Evolutionary conservation across 1,140 invertebrate species (phyloP), one percentile per base, ranked within the genome.

Genomic region (Heterodera carotae): DNA sequence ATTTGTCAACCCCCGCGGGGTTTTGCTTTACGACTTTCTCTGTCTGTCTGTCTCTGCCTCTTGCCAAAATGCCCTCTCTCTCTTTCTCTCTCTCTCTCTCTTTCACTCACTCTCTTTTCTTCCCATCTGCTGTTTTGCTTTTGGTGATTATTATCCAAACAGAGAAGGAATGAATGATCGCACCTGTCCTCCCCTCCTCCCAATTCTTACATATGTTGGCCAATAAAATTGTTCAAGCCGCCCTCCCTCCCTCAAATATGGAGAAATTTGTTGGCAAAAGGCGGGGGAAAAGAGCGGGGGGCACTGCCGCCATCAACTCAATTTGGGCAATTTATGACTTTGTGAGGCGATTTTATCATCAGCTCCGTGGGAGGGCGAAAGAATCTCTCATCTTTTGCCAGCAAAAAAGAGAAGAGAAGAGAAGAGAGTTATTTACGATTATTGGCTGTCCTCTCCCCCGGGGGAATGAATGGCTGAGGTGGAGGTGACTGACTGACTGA

Each of bases 221-320:
- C 48, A 53, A 53, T 53, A 53, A 53, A 53, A 53, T 22, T 53
- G 48, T 18, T 15, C 48, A 53, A 53, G 48, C 48, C 48, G n/a
- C n/a, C n/a, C n/a, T n/a, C n/a, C n/a, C n/a, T n/a, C n/a, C n/a
- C n/a, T n/a, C 15, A 53, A 53, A 53, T 53, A 53, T 53, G 48
- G 48, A 22, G 3, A 53, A 53, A 53, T 53, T 53, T 53, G 48
- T 22, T 53, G 48, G 39, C 6, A 22, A 22, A 22, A 4, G 48
- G 12, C 4, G 48, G 48, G 48, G 48, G 22, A n/a, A n/a, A n/a
- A n/a, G n/a, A n/a, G n/a, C n/a, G n/a, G n/a, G n/a, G n/a, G n/a
- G n/a, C n/a, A n/a, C n/a, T n/a, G n/a, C 48, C 27, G 62, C 62
- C 62, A 66, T 66, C 62, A 66, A 34, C 62, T 34, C 62, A 66